Evolutionary conservation across 2,888 invertebrate genomes (phyloP), one percentile per base, ranked within the genome.

Genomic region (Scaptomyza cyrtandrae): DNA sequence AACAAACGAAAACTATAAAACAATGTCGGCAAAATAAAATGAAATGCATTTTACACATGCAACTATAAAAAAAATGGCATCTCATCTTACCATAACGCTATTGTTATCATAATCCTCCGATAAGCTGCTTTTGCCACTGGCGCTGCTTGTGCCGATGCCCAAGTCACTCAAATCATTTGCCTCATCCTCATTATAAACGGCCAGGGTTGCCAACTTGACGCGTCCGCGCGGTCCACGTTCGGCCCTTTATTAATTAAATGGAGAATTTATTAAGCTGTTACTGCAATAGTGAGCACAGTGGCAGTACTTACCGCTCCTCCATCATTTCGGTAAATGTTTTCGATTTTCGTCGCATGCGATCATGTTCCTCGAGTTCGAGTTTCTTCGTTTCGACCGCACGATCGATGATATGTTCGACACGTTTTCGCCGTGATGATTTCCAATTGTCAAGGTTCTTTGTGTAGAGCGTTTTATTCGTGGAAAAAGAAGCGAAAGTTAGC

Each of bases 271-370:
- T 48, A 33, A 39, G 39, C 0, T 39, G 2, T 39, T 14, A 39
- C 7, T 39, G n/a, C 6, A 37, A 39, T 14, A 2, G n/a, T 19
- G 24, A 13, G 14, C 11, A n/a, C 16, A 13, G 13, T 29, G 1
- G 6, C 14, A 43, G 62, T 58, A 90, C 93, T 92, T 90, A 96
- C 95, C 97, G 95, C 92, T 97, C 97, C 92, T 97, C 97, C 93
- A 97, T 95, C 96, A 98, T 98, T 93, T 98, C 98, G 91, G 95
- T 97, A 94, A 98, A 98, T 75, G 98, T 98, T 94, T 98, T 98
- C 93, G 95, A 96, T 93, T 96, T 96, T 87, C 95, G 94, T 84
- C 96, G 94, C 78, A 93, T 93, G 91, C 95, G 94, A 90, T 94
- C 94, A 92, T 94, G 93, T 88, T 96, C 95, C 90, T 96, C 97